Conservation (phyloP, 2,113 vertebrate genomes). For the Ictalurus punctatus region DNA sequence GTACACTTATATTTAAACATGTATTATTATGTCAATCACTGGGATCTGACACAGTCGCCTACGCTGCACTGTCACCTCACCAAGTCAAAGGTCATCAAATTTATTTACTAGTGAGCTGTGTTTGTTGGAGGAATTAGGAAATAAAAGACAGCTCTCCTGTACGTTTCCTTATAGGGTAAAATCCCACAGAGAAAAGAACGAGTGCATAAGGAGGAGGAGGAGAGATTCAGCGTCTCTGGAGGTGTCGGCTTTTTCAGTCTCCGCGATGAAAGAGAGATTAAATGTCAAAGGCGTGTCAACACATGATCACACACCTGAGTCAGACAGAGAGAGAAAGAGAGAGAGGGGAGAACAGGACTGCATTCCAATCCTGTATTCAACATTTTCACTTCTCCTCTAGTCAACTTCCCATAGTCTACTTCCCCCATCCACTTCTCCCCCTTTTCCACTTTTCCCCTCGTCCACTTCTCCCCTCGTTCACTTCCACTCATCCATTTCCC, state of each 20-base stretch:
- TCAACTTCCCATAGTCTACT: neutral
- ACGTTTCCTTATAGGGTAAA: slow-evolving; percentile 71
- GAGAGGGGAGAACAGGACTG: neutral
- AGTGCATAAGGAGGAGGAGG: slow-evolving; percentile 41
- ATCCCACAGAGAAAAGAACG: slow-evolving; percentile 36
- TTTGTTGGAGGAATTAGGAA: neutral
- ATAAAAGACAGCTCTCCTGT: neutral
- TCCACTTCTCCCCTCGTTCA: too few relatives aligned
- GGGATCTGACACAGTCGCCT: neutral
- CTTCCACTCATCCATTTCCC: neutral
- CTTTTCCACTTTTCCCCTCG: too few relatives aligned
- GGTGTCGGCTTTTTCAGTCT: slow-evolving; percentile 62
- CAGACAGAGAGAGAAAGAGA: slow-evolving; percentile 2
- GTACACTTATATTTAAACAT: too few relatives aligned
- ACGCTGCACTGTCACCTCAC: neutral
- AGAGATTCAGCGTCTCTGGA: slow-evolving; percentile 52
- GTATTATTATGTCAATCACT: neutral
- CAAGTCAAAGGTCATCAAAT: neutral
- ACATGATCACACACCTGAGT: slow-evolving; percentile 46
- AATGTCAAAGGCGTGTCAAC: slow-evolving; percentile 51
- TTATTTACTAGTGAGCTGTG: neutral
- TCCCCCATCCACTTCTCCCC: neutral
- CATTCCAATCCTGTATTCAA: neutral
- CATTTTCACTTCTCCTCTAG: too few relatives aligned
- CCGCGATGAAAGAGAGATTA: slow-evolving; percentile 60